Base-by-base conservation (phyloP, 2,888 invertebrate species). In the Protula sp. region DNA sequence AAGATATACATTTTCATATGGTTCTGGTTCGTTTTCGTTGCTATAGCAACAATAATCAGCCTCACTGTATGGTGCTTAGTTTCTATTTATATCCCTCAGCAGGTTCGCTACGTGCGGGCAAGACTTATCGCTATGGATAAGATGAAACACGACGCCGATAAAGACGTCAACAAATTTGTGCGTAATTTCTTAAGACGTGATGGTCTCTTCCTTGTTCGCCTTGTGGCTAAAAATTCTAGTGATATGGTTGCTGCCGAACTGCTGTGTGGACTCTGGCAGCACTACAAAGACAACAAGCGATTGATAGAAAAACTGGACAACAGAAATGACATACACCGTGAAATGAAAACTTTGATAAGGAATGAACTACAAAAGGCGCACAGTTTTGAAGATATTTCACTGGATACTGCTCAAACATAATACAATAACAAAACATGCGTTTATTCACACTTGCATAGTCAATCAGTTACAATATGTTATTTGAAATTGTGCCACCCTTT, bases 211-310 rank as follows among this genome's bases (percentile, higher is more conserved):
- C 50, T 68, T 26, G 61, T 68, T n/a, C 50, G 67, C 24, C 47
- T 68, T 30, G 67, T 68, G n/a, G 61, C 56, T 19, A 64, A 65
- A 59, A 68, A 68, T 55, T 54, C 68, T n/a, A 67, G 63, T 47
- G 67, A 68, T 54, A 54, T 68, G 3, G 58, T 68, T 19, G 64
- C 68, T 3, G 67, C 68, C 9, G 68, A 68, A 48, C 57, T 68
- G 3, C 56, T 67, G 4, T 55, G 57, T 29, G 68, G 67, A 2
- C 58, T 68, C 27, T 68, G 66, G 64, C 62, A 61, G 29, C 61
- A 64, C 31, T 65, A 58, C 55, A 30, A 30, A 26, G 47, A 57
- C 22, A 57, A 57, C 14, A 55, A 54, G 19, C 9, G 38, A 19
- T 14, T 38, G 19, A 38, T 38, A 14, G 38, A 38, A 19, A 38